Evolutionary conservation across 2,888 invertebrate species (phyloP).

Genomic region (Lycaena phlaeas): DNA sequence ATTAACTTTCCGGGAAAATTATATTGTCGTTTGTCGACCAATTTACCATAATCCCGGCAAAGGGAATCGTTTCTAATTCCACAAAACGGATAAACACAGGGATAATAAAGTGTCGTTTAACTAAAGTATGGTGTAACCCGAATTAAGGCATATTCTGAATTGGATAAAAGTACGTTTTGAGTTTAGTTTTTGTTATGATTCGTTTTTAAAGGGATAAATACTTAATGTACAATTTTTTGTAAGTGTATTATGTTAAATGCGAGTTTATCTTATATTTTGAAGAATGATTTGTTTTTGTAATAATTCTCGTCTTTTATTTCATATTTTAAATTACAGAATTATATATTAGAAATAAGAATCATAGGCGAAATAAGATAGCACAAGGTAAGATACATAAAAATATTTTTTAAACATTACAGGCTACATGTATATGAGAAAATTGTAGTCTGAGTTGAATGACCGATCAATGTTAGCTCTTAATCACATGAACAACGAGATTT

Average conservation of each 20-base stretch:
- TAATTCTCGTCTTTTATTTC: too few species aligned
- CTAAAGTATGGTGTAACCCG: conserved; percentile 40
- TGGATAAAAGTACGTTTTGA: conserved; percentile 18
- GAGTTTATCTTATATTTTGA: not conserved
- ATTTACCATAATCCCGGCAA: conserved; percentile 34
- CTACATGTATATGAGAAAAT: too few species aligned
- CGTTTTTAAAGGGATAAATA: conserved; percentile 6
- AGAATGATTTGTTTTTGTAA: too few species aligned
- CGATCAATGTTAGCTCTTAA: conserved; percentile 27
- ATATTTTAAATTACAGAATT: too few species aligned
- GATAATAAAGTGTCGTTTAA: conserved; percentile 71
- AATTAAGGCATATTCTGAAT: conserved; percentile 7
- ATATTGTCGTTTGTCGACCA: conserved; percentile 58
- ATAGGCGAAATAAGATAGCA: too few species aligned
- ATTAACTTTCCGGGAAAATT: conserved; percentile 56
- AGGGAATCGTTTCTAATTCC: conserved; percentile 32
- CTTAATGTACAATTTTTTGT: not conserved
- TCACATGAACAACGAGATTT: conserved; percentile 32
- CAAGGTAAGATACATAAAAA: too few species aligned
- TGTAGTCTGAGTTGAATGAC: not conserved
- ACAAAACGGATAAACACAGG: conserved; percentile 56
- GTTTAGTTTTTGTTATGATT: conserved; percentile 8
- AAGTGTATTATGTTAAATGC: too few species aligned
- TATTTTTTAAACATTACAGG: too few species aligned
- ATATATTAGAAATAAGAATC: too few species aligned